Conservation (phyloP, 2,113 vertebrate genomes). For the Poeciliopsis occidentalis region DNA sequence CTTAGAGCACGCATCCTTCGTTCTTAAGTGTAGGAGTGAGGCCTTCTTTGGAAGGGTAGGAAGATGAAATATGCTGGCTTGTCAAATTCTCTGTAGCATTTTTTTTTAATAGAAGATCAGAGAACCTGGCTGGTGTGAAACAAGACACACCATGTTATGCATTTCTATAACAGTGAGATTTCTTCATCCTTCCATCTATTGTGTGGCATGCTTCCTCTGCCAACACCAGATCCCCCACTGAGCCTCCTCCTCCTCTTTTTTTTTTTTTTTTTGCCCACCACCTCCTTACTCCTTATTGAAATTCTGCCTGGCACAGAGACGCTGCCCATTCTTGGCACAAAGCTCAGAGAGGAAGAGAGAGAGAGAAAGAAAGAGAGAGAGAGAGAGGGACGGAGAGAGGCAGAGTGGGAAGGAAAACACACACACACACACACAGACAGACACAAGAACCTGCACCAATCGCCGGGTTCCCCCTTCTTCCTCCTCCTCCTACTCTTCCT, state of each 20-base stretch:
- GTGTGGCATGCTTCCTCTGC: constrained; percentile 69
- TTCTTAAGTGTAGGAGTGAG: constrained; percentile 47
- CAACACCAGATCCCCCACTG: constrained; percentile 57
- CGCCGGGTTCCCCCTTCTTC: constrained; percentile 60
- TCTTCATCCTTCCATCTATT: constrained; percentile 60
- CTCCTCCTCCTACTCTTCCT: constrained; percentile 17
- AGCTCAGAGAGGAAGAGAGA: constrained; percentile 51
- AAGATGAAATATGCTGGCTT: constrained; percentile 40
- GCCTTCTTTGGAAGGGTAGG: constrained; percentile 36
- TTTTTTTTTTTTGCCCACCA: constrained; percentile 50
- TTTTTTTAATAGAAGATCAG: constrained; percentile 17
- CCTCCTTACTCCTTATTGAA: constrained; percentile 80
- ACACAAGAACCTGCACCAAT: constrained; percentile 71
- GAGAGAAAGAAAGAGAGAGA: not conserved
- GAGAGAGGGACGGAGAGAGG: not conserved
- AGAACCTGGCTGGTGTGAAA: constrained; percentile 20
- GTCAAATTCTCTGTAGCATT: constrained; percentile 24
- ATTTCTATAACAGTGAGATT: constrained; percentile 54
- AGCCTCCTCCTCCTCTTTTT: constrained; percentile 39
- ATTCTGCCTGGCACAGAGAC: constrained; percentile 81
- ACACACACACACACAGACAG: constrained; percentile 43
- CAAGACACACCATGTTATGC: constrained; percentile 30
- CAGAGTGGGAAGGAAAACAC: constrained; percentile 44
- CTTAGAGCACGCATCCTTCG: constrained; percentile 21
- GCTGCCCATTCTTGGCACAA: constrained; percentile 81